phyloP scores from a whole-genome alignment of 2,888 invertebrate species.

The Tricholauxania praeusta region DNA sequence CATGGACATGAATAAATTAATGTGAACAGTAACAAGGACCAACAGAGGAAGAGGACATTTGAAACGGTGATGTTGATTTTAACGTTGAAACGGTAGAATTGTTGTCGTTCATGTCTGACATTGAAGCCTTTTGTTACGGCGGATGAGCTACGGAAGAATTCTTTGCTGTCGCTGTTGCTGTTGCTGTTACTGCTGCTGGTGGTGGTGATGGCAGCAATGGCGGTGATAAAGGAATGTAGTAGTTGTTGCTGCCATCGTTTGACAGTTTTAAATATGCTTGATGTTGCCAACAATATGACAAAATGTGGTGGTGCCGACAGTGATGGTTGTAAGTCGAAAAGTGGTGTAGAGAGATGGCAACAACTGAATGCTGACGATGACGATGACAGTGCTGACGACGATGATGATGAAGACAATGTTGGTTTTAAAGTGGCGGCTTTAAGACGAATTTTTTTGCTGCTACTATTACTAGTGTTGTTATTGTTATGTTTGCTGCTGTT shows the following conservation, averaged over 20 bases:
- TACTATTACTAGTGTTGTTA: constrained; percentile 20
- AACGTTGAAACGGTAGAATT: not conserved
- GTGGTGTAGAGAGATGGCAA: no score
- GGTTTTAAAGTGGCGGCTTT: constrained; percentile 23
- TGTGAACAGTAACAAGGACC: not conserved
- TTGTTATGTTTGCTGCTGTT: constrained; percentile 14
- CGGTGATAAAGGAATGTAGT: not conserved
- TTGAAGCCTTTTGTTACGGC: not conserved
- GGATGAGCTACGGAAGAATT: not conserved
- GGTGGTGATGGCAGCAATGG: not conserved
- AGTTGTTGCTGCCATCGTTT: not conserved
- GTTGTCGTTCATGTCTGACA: not conserved
- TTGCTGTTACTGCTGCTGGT: not conserved
- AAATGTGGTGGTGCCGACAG: not conserved
- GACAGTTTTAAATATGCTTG: no score
- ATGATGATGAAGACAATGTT: constrained; percentile 15
- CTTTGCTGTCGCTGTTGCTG: not conserved
- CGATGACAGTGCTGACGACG: not conserved
- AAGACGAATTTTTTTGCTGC: constrained; percentile 42
- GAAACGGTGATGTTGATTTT: not conserved
- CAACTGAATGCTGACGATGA: no score
- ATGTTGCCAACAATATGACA: not conserved
- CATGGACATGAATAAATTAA: constrained; percentile 49
- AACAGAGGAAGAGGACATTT: constrained; percentile 23
- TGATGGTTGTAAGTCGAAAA: not conserved